A percentile compares a stretch with the other conserved stretches of the same genome.
Conservation (phyloP, 2,797 vertebrate genomes). For the Sebastes hopkinsi region DNA sequence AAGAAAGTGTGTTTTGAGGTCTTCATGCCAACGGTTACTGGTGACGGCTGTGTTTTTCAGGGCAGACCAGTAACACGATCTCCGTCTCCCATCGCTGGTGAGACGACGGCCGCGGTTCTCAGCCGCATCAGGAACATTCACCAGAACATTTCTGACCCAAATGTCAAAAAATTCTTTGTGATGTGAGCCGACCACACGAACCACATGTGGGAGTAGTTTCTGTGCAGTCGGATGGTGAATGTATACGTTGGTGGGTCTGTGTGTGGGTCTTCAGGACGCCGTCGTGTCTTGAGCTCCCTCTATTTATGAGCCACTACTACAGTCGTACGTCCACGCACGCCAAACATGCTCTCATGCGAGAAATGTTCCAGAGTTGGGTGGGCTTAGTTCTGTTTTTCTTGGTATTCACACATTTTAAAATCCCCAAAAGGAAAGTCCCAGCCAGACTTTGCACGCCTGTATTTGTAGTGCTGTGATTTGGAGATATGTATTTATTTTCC, state of each 20-base stretch:
- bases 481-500: slow-evolving; percentile 67
- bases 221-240: slow-evolving; percentile 46
- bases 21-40: slow-evolving; percentile 22
- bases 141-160: slow-evolving; percentile 38
- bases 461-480: slow-evolving; percentile 67
- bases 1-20: slow-evolving; percentile 36
- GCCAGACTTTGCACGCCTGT: slow-evolving; percentile 45
- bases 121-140: slow-evolving; percentile 45
- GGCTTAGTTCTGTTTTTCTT: slow-evolving; percentile 78
- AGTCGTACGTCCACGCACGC: neutral
- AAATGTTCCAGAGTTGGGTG: slow-evolving; percentile 81
- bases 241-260: slow-evolving; percentile 78
- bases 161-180: slow-evolving; percentile 50
- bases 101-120: slow-evolving; percentile 44
- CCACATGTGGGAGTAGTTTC: slow-evolving; percentile 51
- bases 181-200: slow-evolving; percentile 54
- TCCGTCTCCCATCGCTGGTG: slow-evolving; percentile 31
- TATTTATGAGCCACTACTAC: slow-evolving; percentile 60
- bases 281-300: slow-evolving; percentile 68
- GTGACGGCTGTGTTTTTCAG: slow-evolving; percentile 27
- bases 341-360: slow-evolving; percentile 47
- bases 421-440: slow-evolving; percentile 51
- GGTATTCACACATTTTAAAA: slow-evolving; percentile 71
- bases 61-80: slow-evolving; percentile 45
- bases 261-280: slow-evolving; percentile 68